Evolutionary conservation across 2,888 invertebrate genomes (phyloP), one percentile per base, ranked within the genome.

Genomic region (Temnothorax rugatulus): DNA sequence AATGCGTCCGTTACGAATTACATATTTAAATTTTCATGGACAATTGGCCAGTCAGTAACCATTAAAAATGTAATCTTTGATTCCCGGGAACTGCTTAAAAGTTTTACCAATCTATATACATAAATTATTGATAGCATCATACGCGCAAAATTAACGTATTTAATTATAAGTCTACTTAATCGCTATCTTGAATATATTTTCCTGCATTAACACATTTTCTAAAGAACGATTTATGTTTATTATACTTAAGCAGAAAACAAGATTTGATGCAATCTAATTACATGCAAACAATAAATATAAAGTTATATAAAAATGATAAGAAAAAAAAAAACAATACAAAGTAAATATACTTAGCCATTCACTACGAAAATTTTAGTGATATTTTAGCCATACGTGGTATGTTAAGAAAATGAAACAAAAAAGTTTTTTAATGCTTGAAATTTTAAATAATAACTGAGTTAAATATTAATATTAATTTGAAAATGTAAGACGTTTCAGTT

Each of bases 11-110:
- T 79, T 79, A 77, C 68, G 77, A 68, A 77, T 77, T 77, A 81
- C 73, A 81, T 73, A 81, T 81, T 81, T 50, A 50, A 79, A 71
- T 81, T 59, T 81, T 81, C 73, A 73, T 81, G 79, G 59, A 59
- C 73, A 59, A 50, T 71, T 73, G 79, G 79, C 13, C 59, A 71
- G 71, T 79, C 79, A 38, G 47, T 54, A 59, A 38, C 13, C 59
- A 81, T 81, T 81, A 81, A 81, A 81, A 81, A 81, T 81, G 73
- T 73, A 81, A 73, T 81, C 73, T 73, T 73, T 50, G 59, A 79
- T 79, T 73, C 38, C 59, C n/a, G 59, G 59, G 25, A 50, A 73
- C 25, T 50, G 73, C 47, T 73, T 81, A 81, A 79, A 61, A 73
- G 13, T 81, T 61, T 81, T 8, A 81, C 13, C 18, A 59, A 41